Evolutionary conservation across 1,140 invertebrate species (phyloP).

Genomic region (Diachasmimorpha longicaudata): DNA sequence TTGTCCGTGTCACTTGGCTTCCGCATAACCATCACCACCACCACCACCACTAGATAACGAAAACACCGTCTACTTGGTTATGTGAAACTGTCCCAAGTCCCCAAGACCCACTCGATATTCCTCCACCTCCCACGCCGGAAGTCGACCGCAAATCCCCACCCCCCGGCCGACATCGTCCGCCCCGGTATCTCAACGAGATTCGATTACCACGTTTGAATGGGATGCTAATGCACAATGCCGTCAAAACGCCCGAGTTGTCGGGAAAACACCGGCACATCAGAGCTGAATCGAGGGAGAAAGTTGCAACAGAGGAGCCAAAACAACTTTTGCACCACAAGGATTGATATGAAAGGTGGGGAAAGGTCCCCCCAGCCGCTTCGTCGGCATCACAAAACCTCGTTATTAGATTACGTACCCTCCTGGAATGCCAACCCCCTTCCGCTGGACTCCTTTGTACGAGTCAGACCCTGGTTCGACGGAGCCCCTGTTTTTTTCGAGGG

Average conservation of each 20-base stretch:
- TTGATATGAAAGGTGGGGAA: not conserved
- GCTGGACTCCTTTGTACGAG: slow-evolving; percentile 6
- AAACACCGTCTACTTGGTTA: no score
- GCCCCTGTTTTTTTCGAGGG: not conserved
- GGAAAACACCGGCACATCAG: slow-evolving; percentile 42
- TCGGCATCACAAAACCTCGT: slow-evolving; percentile 54
- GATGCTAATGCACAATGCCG: slow-evolving; percentile 63
- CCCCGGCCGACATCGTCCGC: slow-evolving; percentile 26
- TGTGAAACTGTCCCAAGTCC: no score
- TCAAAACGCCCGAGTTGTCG: slow-evolving; percentile 30
- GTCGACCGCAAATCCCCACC: slow-evolving; percentile 59
- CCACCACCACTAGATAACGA: no score
- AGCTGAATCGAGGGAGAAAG: slow-evolving; percentile 2
- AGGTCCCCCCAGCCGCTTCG: slow-evolving; percentile 35
- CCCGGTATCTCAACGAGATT: slow-evolving; percentile 57
- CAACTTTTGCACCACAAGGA: not conserved
- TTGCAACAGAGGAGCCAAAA: slow-evolving; percentile 3
- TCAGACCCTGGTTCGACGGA: not conserved
- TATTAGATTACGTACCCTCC: slow-evolving; percentile 58
- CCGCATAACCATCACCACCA: not conserved
- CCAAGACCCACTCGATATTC: not conserved
- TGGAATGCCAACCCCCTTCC: slow-evolving; percentile 33
- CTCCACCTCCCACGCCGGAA: slow-evolving; percentile 36
- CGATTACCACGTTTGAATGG: slow-evolving; percentile 59
- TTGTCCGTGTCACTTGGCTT: no score